Evolutionary conservation across 2,888 invertebrate species (phyloP), one percentile per base, ranked within the genome.

Genomic region (Teleogryllus oceanicus): DNA sequence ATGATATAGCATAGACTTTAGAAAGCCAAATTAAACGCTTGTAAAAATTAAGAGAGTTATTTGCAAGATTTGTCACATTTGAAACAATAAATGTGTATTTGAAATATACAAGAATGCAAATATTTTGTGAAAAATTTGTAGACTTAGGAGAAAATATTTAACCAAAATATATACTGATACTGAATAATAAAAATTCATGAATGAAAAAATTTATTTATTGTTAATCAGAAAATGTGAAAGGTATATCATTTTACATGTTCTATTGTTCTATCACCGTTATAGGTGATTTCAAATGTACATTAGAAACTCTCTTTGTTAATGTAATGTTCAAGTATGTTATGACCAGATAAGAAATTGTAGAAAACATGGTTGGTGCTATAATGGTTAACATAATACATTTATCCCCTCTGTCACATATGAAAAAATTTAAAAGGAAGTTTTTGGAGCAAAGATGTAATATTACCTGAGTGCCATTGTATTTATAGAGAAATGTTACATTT

Each of bases 111-210:
- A n/a, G n/a, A 62, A 62, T 62, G 62, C 62, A 62, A 62, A 62
- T 62, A 62, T 62, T 62, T 62, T 62, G 62, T 62, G 62, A 62
- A 62, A 62, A 13, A 62, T 62, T 62, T 62, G 62, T 62, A 62
- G 62, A 18, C 13, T 18, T 62, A 62, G 62, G 62, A 62, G n/a
- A n/a, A 62, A 62, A 62, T 62, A 62, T 62, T 62, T 62, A 62
- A 62, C 62, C 62, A 62, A 62, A 62, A 18, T 62, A 62, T 62
- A 62, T 62, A 62, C 62, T 62, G 62, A 62, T 62, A 62, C n/a
- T 62, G 62, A 62, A 62, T 62, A n/a, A 62, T 18, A n/a, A 62
- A 62, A 62, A 62, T 37, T 62, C 13, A 62, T 62, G n/a, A 62
- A 62, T 18, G 16, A 62, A 37, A 62, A 62, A 62, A 13, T 62